Base-by-base conservation (phyloP, 2,797 vertebrate species). In the Pristis pectinata region DNA sequence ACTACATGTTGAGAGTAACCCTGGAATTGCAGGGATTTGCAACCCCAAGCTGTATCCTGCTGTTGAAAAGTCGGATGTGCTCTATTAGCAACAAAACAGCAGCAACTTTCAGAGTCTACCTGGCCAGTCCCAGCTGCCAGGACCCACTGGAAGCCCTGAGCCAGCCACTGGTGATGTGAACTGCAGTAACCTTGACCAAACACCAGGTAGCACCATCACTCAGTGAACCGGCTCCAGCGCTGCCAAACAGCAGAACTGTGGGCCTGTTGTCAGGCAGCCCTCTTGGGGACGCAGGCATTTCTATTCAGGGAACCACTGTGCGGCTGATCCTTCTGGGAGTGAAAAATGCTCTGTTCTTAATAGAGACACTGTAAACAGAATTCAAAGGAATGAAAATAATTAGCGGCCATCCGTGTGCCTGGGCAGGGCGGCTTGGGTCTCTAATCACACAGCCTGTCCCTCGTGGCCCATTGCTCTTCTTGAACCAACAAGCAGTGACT, bases 401-500 rank as follows among this genome's bases (percentile, higher is more conserved):
- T 67, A n/a, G 59, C n/a, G 17, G 37, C 87, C 41, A 64, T 91
- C 59, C 17, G 17, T 24, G 61, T 67, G 87, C 87, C 37, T 1
- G 61, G n/a, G 59, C 83, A 91, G n/a, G 17, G 87, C 34, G 3
- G 59, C 61, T 24, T 15, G 30, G 56, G n/a, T 91, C 17, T 91
- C 30, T 61, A 91, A 67, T 67, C 59, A 41, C 59, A 1, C 13
- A 37, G 59, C 8, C 7, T 9, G 8, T 91, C 87, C 87, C 87
- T 67, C 8, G 61, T 67, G 87, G n/a, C n/a, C 61, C 87, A 91
- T 91, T 91, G 59, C 59, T 91, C n/a, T 91, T 67, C n/a, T 59
- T 91, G 87, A 91, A 91, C 34, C 61, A 91, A 91, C 59, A 91
- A 91, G 87, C 87, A 91, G 34, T 91, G 87, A 67, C n/a, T 41